A percentile compares a stretch with the other conserved stretches of the same genome.
phyloP scores from a whole-genome alignment of 1,140 invertebrate species.

The Drosophila obscura region DNA sequence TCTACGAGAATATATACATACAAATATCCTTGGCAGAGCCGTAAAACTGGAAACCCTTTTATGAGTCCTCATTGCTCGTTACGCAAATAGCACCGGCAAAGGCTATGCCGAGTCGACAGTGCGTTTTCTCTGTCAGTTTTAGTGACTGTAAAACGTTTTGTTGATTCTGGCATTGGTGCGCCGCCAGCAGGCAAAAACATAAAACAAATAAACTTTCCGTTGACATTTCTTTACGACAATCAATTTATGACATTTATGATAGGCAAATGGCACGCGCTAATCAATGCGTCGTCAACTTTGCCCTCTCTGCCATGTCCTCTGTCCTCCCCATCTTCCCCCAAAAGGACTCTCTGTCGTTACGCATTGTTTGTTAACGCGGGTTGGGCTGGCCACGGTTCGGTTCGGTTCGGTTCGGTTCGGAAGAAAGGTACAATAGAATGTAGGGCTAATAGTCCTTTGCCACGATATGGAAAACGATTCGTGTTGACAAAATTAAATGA shows the following conservation, averaged over 20 bases:
- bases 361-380: conserved; percentile 49
- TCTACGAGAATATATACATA: conserved; percentile 16
- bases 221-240: conserved; percentile 55
- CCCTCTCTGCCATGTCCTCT: neutral
- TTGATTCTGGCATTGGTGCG: conserved; percentile 19
- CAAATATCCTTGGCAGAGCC: conserved; percentile 3
- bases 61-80: conserved; percentile 49
- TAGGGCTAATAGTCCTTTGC: conserved; percentile 55
- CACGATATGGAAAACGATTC: conserved; percentile 62
- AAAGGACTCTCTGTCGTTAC: conserved; percentile 65
- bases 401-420: neutral
- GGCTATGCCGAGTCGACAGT: neutral
- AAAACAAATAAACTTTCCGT: conserved; percentile 56
- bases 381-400: neutral
- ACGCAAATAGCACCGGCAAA: conserved; percentile 36
- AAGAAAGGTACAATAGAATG: conserved; percentile 29
- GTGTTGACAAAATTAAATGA: conserved; percentile 68
- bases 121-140: conserved; percentile 48
- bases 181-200: conserved; percentile 1
- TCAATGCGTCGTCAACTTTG: conserved; percentile 60
- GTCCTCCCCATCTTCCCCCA: neutral
- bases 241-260: conserved; percentile 76
- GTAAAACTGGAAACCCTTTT: conserved; percentile 29
- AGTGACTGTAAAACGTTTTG: conserved; percentile 64
- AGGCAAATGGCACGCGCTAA: conserved; percentile 77